Evolutionary conservation across 2,888 invertebrate genomes (phyloP), one percentile per base, ranked within the genome.

Genomic region (Cerastis leucographa): DNA sequence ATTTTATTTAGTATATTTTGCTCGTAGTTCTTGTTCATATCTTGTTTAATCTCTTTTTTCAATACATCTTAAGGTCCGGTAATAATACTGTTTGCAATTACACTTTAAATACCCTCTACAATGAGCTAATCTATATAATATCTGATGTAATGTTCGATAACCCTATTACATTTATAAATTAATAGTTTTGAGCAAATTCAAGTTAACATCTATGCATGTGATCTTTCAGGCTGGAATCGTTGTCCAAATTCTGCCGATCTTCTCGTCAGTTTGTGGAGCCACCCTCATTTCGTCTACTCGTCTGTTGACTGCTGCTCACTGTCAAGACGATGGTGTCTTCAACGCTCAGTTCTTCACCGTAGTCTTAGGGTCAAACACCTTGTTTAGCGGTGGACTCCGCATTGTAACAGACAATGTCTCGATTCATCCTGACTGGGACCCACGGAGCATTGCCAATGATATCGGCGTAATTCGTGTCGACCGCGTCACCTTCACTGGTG

Each of bases 221-320:
- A 14, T n/a, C n/a, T 80, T 72, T 44, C 64, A 85, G 85, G 87
- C 78, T 44, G 85, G 85, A 51, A 49, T 85, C 19, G 22, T 85
- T 0, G 68, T 85, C 17, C 73, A 81, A 67, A 56, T 86, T 25
- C 12, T 76, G 25, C 40, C 70, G 2, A 29, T 69, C 42, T 77
- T 83, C 40, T 51, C 75, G 29, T 85, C 87, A 51, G 71, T 85
- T 12, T 85, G 85, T 62, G 85, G 87, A 19, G 81, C 69, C 65
- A 44, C 46, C 3, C 71, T 92, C 22, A 87, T 92, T 46, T 85
- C 89, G 0, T 42, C 74, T 35, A 89, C 61, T 40, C 88, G 89
- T 12, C 79, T 88, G 12, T n/a, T 92, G 22, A 92, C 91, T 29
- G 92, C 91, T 22, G 92, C 92, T 69, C 92, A 92, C 73, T 91